Conservation (phyloP, 53 echinoderm and acorn worm genomes). For the Apostichopus leukothele region DNA sequence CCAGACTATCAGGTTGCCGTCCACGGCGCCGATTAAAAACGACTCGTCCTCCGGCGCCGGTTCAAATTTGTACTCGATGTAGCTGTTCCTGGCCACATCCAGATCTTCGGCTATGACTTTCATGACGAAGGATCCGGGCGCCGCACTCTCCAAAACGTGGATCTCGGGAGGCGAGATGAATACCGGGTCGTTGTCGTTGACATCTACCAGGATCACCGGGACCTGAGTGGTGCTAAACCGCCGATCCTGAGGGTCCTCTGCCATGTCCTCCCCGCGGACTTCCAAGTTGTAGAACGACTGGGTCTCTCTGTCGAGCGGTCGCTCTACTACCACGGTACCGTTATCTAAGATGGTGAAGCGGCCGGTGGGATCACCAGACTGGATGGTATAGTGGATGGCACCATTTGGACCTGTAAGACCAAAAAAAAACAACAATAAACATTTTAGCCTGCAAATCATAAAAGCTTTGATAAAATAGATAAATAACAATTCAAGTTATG, state of each 20-base stretch:
- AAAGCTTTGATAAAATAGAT: too few relatives aligned
- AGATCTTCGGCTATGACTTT: constrained; percentile 70
- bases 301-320: constrained; percentile 69
- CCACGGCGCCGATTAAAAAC: constrained; percentile 65
- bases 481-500: neutral
- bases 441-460: neutral
- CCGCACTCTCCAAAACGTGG: constrained; percentile 63
- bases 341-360: constrained; percentile 67
- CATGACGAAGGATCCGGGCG: constrained; percentile 69
- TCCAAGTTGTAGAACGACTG: constrained; percentile 88
- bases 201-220: constrained; percentile 73
- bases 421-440: neutral
- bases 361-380: constrained; percentile 70
- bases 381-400: constrained; percentile 66
- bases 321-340: constrained; percentile 67
- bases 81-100: constrained; percentile 86
- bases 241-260: constrained; percentile 50
- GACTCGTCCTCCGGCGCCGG: constrained; percentile 58
- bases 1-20: constrained; percentile 75
- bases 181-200: constrained; percentile 83
- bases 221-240: constrained; percentile 74
- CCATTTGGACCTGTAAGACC: constrained; percentile 72
- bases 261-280: constrained; percentile 68
- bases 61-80: constrained; percentile 74
- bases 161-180: constrained; percentile 66